phyloP scores from a whole-genome alignment of 2,888 invertebrate genomes.

The Andrena bucephala region DNA sequence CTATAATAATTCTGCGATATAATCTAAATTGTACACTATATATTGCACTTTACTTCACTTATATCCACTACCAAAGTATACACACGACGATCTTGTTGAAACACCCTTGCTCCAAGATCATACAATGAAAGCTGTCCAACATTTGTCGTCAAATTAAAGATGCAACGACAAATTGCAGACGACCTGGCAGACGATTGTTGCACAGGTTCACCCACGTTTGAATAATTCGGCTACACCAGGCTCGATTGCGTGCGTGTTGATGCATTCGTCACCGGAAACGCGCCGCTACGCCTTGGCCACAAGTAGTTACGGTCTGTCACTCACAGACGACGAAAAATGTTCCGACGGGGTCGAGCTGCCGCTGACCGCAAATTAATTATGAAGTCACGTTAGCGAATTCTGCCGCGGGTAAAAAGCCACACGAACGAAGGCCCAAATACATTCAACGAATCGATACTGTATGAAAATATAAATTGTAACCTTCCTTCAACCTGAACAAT shows the following conservation, averaged over 20 bases:
- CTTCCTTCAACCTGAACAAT: neutral
- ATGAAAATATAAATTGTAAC: neutral
- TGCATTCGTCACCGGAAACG: constrained; percentile 23
- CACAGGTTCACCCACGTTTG: constrained; percentile 30
- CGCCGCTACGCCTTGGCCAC: neutral
- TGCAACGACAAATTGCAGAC: constrained; percentile 4
- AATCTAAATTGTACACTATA: too few species aligned
- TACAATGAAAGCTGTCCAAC: neutral
- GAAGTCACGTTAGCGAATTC: constrained; percentile 44
- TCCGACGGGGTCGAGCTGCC: constrained; percentile 21
- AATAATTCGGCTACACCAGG: constrained; percentile 27
- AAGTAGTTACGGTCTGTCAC: constrained; percentile 51
- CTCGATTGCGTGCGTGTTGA: neutral
- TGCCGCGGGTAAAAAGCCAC: neutral
- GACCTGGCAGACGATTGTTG: constrained; percentile 11
- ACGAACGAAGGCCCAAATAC: neutral
- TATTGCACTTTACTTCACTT: too few species aligned
- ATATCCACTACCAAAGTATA: too few species aligned
- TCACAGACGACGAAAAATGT: constrained; percentile 48
- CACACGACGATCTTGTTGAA: too few species aligned
- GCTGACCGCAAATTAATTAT: constrained; percentile 70
- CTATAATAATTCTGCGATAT: too few species aligned
- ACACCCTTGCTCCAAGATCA: too few species aligned
- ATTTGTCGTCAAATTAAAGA: constrained; percentile 17
- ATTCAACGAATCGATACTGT: neutral